Base-by-base conservation (phyloP, 1,140 invertebrate genomes). In the Calephelis virginiensis region DNA sequence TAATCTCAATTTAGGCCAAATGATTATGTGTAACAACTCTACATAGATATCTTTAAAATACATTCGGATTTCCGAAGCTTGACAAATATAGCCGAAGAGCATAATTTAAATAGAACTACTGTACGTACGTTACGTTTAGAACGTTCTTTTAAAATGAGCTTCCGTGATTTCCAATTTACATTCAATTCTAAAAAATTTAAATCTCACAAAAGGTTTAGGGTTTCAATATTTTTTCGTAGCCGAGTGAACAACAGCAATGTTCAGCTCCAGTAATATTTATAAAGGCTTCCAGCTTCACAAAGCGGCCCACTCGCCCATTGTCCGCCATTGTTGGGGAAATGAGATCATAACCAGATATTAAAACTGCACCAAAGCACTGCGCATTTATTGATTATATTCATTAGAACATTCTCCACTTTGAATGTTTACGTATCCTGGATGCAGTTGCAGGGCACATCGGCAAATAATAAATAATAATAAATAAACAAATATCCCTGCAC, bases 281-380 rank as follows among this genome's bases (percentile, higher is more conserved):
- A 38, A 59, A 59, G 53, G 53, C 53, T 28, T 1, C 37, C 11
- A 59, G 53, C 53, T 17, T 28, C 53, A 59, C 53, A 59, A 59
- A 59, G 53, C 53, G 53, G 37, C 53, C 53, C 53, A 59, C 53
- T 59, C 53, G 14, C 11, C 53, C 53, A 59, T 59, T 59, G 53
- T 59, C 53, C 53, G 28, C 53, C 28, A 59, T 59, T 59, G 53
- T 59, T n/a, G 53, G 13, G 28, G 28, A 37, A 59, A 59, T 37
- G 53, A 59, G 53, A 59, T 37, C 53, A 37, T 59, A 59, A 59
- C 53, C 53, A 59, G 53, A 59, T 59, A 59, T 59, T 59, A 59
- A 59, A 38, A 59, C 53, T 59, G 53, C 53, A 59, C 17, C 53
- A 17, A 3, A 59, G 28, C 53, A 59, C 12, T 59, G 53, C 53